Base-by-base conservation (phyloP, 2,888 invertebrate species). In the Augochlorella aurata region DNA sequence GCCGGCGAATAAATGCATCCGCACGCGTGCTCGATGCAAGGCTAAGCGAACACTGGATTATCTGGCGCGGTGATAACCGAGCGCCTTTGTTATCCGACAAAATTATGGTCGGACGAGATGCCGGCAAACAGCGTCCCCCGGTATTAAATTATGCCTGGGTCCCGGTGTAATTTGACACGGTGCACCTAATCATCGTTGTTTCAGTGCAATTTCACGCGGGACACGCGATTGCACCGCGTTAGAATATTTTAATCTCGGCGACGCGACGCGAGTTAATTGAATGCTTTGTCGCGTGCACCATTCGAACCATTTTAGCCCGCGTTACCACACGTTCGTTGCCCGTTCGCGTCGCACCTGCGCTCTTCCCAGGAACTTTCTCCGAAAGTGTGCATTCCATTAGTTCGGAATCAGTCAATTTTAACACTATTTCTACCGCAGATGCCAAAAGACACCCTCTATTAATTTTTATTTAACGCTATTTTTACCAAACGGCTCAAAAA, bases 31-130 rank as follows among this genome's bases (percentile, higher is more conserved):
- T 10, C 16, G 24, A 5, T 10, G 70, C 72, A 47, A 65, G 58
- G 65, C 44, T 68, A 45, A 68, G 24, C 50, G 72, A n/a, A 21
- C 58, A 47, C n/a, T 50, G 63, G 67, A 72, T 75, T 80, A 80
- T 82, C 75, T 14, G 24, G 24, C 68, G 18, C 50, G 66, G 29
- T 50, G 75, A 75, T 81, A 80, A 72, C 67, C 47, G 47, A 49
- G 29, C 29, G 67, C 80, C 67, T 80, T 76, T 80, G 80, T 82
- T 75, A 68, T 72, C 75, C 44, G 47, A 52, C 63, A 45, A 73
- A 73, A 80, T 79, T 79, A 79, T 79, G 79, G 49, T 18, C 52
- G 63, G 24, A 50, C 72, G 61, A 38, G 47, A 68, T 63, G 44
- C 71, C 24, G 50, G 1, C 47, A 38, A 78, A 80, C 67, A 67